Base-by-base conservation (phyloP, 2,888 invertebrate genomes). In the Microctonus brassicae region DNA sequence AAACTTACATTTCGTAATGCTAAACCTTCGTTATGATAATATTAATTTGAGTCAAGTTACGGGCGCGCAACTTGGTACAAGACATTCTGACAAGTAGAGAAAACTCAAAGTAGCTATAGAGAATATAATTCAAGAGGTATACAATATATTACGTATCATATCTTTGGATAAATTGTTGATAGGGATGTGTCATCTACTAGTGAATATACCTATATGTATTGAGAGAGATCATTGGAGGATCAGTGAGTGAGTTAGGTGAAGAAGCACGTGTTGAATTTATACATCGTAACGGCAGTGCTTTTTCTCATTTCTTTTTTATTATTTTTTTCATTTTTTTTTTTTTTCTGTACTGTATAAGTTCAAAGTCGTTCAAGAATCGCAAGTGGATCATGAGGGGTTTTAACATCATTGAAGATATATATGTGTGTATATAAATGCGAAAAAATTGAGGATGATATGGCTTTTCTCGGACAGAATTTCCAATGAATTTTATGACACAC, bases 381-480 rank as follows among this genome's bases (percentile, higher is more conserved):
- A 7, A 55, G 24, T 24, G 55, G 55, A 55, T 55, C 55, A 55
- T 22, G 26, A 55, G 55, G 55, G 24, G 55, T 55, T 22, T 55
- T 11, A 26, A 55, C 55, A 55, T 55, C 55, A 55, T 6, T n/a
- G 24, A 22, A 3, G 13, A 55, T 22, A 55, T 6, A 39, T 13
- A 39, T 39, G 13, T 39, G 11, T 13, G 17, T 47, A 20, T 47
- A 20, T 47, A 7, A 7, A 7, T 47, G 2, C 1, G 17, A 47
- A 17, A n/a, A n/a, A 39, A 17, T 9, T 17, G 47, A 17, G 47
- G 47, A 55, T 55, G 55, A 26, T 24, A n/a, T 26, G 24, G 55
- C 55, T 55, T 55, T 55, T 26, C 42, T 55, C 20, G 69, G 17
- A 62, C 20, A 62, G 62, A 42, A 66, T 73, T 69, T 69, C 62